Evolutionary conservation across 1,140 invertebrate genomes (phyloP).

Genomic region (Onthophagus taurus): DNA sequence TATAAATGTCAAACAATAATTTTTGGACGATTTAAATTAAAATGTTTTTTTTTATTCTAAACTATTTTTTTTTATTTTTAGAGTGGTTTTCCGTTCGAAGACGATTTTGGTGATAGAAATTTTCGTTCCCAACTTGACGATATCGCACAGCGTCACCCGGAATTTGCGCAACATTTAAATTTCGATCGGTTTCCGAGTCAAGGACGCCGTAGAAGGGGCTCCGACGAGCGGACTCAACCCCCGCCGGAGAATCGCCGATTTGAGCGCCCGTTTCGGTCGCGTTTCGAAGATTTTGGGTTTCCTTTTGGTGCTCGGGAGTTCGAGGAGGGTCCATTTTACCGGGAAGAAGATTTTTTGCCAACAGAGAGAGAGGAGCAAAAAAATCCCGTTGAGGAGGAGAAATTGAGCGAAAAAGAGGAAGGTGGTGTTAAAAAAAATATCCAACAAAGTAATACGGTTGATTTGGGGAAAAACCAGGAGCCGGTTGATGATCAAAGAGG

Average conservation of each 20-base stretch:
- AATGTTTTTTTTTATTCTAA: too few species aligned
- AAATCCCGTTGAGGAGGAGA: too few species aligned
- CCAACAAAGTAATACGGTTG: slow-evolving; percentile 65
- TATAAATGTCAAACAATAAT: too few species aligned
- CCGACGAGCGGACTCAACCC: slow-evolving; percentile 30
- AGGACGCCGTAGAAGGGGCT: slow-evolving; percentile 28
- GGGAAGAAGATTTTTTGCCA: too few species aligned
- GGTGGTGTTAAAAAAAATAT: slow-evolving; percentile 32
- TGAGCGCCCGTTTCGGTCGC: slow-evolving; percentile 39
- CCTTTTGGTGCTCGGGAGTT: slow-evolving; percentile 41
- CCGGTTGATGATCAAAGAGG: slow-evolving; percentile 46
- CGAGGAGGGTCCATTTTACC: slow-evolving; percentile 38
- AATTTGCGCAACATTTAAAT: slow-evolving; percentile 48
- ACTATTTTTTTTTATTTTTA: slow-evolving; percentile 34
- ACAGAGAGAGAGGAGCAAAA: too few species aligned
- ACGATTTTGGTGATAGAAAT: slow-evolving; percentile 43
- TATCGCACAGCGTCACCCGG: slow-evolving; percentile 49
- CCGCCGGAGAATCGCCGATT: slow-evolving; percentile 31
- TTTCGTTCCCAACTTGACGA: slow-evolving; percentile 48
- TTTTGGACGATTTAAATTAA: too few species aligned
- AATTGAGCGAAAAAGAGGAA: slow-evolving; percentile 33
- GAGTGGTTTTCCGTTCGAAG: slow-evolving; percentile 59
- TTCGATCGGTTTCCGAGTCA: slow-evolving; percentile 39
- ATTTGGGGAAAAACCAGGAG: slow-evolving; percentile 59
- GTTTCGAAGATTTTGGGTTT: slow-evolving; percentile 41